A percentile compares a stretch with the other conserved stretches of the same genome.
Conservation (phyloP, 2,888 invertebrate species). For the Prosapia bicincta region DNA sequence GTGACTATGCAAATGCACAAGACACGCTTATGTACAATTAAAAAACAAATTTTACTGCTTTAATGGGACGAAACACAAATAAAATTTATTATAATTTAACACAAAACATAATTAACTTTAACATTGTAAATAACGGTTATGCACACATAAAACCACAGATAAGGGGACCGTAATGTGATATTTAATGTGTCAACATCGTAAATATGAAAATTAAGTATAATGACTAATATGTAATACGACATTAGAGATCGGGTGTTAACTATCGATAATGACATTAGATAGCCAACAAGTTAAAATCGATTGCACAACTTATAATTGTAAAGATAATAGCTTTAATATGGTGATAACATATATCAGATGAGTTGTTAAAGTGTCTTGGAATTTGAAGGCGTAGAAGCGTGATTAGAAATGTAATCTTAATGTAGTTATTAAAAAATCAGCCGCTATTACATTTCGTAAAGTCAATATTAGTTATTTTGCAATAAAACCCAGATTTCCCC, state of each 20-base stretch:
- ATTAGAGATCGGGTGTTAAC: neutral
- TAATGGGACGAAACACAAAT: neutral
- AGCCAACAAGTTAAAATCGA: neutral
- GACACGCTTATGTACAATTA: neutral
- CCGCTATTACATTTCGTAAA: neutral
- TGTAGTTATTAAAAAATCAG: neutral
- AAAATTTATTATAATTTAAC: neutral
- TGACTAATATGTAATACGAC: neutral
- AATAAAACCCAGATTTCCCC: too few species aligned
- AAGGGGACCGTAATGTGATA: neutral
- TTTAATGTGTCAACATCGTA: neutral
- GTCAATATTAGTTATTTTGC: too few species aligned
- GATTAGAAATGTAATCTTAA: neutral
- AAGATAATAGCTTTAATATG: neutral
- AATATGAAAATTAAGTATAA: neutral
- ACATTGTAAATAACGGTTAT: neutral
- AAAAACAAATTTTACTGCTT: neutral
- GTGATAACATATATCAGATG: neutral
- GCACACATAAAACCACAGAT: neutral
- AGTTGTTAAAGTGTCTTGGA: neutral
- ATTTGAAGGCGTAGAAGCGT: neutral
- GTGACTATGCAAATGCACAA: neutral
- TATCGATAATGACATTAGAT: neutral
- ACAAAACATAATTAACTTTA: neutral
- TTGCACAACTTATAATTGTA: neutral